Evolutionary conservation across 2,888 invertebrate species (phyloP).

Genomic region (Agriopis aurantiaria): DNA sequence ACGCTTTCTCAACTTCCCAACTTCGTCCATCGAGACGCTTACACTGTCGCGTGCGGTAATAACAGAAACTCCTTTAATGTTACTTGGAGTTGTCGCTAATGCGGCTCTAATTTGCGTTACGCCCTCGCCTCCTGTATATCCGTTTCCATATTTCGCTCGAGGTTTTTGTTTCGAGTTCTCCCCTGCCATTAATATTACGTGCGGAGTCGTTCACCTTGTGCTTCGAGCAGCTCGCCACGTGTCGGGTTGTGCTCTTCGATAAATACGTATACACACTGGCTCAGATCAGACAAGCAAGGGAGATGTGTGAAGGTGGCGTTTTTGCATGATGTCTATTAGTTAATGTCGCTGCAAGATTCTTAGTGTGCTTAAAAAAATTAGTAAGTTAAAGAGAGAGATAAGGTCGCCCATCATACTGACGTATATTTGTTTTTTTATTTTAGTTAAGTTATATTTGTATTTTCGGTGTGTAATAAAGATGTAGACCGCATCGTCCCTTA

Average conservation of each 20-base stretch:
- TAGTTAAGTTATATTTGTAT: too few species aligned
- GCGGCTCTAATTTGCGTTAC: conserved; percentile 63
- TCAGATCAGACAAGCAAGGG: too few species aligned
- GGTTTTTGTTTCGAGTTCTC: conserved; percentile 59
- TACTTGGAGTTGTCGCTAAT: conserved; percentile 65
- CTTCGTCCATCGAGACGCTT: conserved; percentile 59
- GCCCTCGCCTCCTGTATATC: conserved; percentile 53
- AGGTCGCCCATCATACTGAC: too few species aligned
- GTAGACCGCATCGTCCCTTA: too few species aligned
- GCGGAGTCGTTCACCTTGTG: conserved; percentile 70
- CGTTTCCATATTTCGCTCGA: conserved; percentile 54
- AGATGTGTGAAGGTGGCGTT: too few species aligned
- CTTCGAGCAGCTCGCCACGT: conserved; percentile 58
- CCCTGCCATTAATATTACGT: conserved; percentile 54
- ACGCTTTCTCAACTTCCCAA: conserved; percentile 62
- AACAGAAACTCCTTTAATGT: conserved; percentile 67
- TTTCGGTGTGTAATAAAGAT: too few species aligned
- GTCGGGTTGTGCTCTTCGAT: conserved; percentile 53
- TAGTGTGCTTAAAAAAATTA: too few species aligned
- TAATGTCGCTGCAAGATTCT: too few species aligned
- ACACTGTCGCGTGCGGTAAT: conserved; percentile 64
- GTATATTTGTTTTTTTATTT: too few species aligned
- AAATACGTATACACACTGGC: conserved; percentile 36
- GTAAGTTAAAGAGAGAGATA: too few species aligned
- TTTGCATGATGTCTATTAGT: too few species aligned